These are phyloP conservation scores for Muschampia plurimacula DNA, from an alignment of 2,888 invertebrate genomes.

Conservation along the genomic window DNA sequence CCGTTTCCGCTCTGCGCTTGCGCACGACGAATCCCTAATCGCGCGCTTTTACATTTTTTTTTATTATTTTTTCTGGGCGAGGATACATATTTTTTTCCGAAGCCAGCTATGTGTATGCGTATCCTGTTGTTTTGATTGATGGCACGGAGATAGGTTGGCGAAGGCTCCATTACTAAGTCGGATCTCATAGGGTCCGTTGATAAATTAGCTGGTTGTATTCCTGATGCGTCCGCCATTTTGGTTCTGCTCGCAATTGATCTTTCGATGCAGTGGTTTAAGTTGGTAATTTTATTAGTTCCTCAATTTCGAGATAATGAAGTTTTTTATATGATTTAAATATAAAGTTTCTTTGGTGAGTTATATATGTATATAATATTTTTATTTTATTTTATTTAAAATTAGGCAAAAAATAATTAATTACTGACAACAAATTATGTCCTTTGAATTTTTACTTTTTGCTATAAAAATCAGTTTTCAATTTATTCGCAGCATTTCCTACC, in stretches of 20 bases:
- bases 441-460: too few relatives aligned
- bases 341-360: too few relatives aligned
- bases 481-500: too few relatives aligned
- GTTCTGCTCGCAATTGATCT: conserved; percentile 65
- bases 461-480: too few relatives aligned
- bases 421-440: too few relatives aligned
- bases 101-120: conserved; percentile 61
- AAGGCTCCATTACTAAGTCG: conserved; percentile 65
- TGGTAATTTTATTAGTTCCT: conserved; percentile 10
- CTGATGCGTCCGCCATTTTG: conserved; percentile 58
- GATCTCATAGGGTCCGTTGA: conserved; percentile 64
- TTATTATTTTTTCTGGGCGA: conserved; percentile 46
- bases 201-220: conserved; percentile 74
- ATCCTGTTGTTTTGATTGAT: conserved; percentile 83
- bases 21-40: conserved; percentile 79
- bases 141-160: conserved; percentile 70
- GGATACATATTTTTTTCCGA: conserved; percentile 60
- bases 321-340: too few relatives aligned
- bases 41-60: conserved; percentile 67
- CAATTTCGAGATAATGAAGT: neutral
- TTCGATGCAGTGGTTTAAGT: conserved; percentile 48
- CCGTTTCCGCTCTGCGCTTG: conserved; percentile 75
- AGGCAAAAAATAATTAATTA: too few relatives aligned
- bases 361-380: too few relatives aligned
- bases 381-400: too few relatives aligned